Conservation (phyloP, 1,140 invertebrate genomes). For the Drosophila navojoa region DNA sequence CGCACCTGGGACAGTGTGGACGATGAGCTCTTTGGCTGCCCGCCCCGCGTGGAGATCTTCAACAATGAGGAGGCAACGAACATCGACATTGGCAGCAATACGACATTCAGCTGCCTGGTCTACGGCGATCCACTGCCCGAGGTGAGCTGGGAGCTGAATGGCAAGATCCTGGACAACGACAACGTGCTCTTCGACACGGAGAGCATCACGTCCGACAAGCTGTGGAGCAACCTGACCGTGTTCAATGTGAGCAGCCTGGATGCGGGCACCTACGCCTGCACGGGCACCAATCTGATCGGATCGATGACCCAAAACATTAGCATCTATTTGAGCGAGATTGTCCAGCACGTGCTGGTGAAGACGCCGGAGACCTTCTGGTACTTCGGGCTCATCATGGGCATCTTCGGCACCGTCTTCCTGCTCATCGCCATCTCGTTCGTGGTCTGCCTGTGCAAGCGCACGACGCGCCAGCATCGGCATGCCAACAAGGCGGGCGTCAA, state of each 20-base stretch:
- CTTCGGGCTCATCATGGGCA: constrained; percentile 83
- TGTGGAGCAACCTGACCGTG: constrained; percentile 90
- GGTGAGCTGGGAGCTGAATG: constrained; percentile 93
- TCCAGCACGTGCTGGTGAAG: constrained; percentile 85
- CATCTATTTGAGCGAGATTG: constrained; percentile 89
- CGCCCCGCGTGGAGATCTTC: constrained; percentile 86
- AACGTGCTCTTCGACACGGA: constrained; percentile 83
- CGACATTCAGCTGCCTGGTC: constrained; percentile 91
- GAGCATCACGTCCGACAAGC: constrained; percentile 74
- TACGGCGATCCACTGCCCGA: constrained; percentile 92
- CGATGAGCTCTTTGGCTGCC: constrained; percentile 89
- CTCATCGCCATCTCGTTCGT: constrained; percentile 79
- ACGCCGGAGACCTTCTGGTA: constrained; percentile 83
- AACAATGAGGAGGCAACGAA: constrained; percentile 87
- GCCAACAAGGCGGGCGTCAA: constrained; percentile 87
- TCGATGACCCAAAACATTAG: constrained; percentile 88
- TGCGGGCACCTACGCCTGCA: constrained; percentile 92
- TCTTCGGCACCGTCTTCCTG: constrained; percentile 80
- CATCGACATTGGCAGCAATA: constrained; percentile 89
- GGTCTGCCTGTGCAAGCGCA: constrained; percentile 85
- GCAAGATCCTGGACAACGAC: constrained; percentile 85
- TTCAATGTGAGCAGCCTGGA: constrained; percentile 90
- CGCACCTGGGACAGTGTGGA: constrained; percentile 88
- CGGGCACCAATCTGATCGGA: constrained; percentile 90
- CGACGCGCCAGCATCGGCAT: constrained; percentile 84